Evolutionary conservation across 2,113 vertebrate genomes (phyloP).

Genomic region (Rhagologus leucostigma): DNA sequence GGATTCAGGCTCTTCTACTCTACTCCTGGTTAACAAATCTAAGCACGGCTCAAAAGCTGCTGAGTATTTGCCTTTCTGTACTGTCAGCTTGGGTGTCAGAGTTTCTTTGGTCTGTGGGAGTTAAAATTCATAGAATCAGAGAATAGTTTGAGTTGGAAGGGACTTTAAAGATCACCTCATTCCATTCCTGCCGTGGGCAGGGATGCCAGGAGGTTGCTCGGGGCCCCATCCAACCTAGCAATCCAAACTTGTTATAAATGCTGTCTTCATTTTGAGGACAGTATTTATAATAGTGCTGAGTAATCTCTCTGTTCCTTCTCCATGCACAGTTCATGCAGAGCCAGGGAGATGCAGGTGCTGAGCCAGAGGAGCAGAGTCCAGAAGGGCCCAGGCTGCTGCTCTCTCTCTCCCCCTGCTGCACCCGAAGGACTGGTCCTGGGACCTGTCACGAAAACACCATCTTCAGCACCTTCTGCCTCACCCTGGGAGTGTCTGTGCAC

Average conservation of each 20-base stretch:
- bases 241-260: background rate
- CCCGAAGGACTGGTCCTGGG: background rate
- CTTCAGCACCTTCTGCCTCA: background rate
- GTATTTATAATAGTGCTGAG: background rate
- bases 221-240: background rate
- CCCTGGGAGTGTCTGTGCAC: background rate
- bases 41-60: background rate
- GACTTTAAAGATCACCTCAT: background rate
- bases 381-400: background rate
- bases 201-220: background rate
- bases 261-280: background rate
- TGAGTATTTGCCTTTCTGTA: background rate
- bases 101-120: background rate
- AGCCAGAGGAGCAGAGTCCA: background rate
- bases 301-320: background rate
- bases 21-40: background rate
- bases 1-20: background rate
- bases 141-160: background rate
- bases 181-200: background rate
- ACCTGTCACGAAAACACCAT: background rate
- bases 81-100: background rate
- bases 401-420: background rate
- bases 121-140: background rate
- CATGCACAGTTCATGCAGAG: background rate
- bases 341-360: background rate